Percentiles rank a stretch among this genome's conserved stretches.
Evolutionary conservation across 2,888 invertebrate species (phyloP).

Genomic region (Drosophila ezoana): DNA sequence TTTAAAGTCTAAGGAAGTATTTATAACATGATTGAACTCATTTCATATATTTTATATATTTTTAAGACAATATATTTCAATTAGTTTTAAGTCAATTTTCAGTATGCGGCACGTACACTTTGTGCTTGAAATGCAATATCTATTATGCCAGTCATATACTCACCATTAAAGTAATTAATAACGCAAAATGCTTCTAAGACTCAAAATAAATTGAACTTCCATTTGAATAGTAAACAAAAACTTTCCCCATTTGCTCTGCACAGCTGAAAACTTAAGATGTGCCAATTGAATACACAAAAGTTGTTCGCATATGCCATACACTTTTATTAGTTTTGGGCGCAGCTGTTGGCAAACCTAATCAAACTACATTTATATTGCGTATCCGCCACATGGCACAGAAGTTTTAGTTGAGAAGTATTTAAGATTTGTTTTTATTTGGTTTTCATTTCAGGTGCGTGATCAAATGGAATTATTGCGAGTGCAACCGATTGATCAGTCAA

Average conservation of each 20-base stretch:
- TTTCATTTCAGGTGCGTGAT: conserved; percentile 86
- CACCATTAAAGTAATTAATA: conserved; percentile 17
- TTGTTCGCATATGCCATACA: conserved; percentile 54
- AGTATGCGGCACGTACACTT: no score
- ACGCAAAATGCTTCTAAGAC: conserved; percentile 5
- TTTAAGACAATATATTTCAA: no score
- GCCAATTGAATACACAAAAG: conserved; percentile 36
- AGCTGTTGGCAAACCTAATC: conserved; percentile 13
- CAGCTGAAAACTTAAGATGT: conserved; percentile 44
- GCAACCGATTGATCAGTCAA: conserved; percentile 87
- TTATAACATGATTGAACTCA: no score
- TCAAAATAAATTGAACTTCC: conserved; percentile 24
- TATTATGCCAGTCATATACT: not conserved
- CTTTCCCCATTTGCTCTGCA: conserved; percentile 19
- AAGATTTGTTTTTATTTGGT: conserved; percentile 23
- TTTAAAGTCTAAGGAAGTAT: no score
- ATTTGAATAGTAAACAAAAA: conserved; percentile 40
- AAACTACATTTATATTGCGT: conserved; percentile 23
- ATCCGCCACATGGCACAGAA: conserved; percentile 19
- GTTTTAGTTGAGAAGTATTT: conserved; percentile 10
- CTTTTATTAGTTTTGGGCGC: conserved; percentile 43
- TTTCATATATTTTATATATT: no score
- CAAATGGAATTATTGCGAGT: conserved; percentile 86
- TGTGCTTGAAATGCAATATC: conserved; percentile 5
- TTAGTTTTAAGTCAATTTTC: no score